Evolutionary conservation across 2,797 vertebrate genomes (phyloP).

Genomic region (Petrocephalus sullivani): DNA sequence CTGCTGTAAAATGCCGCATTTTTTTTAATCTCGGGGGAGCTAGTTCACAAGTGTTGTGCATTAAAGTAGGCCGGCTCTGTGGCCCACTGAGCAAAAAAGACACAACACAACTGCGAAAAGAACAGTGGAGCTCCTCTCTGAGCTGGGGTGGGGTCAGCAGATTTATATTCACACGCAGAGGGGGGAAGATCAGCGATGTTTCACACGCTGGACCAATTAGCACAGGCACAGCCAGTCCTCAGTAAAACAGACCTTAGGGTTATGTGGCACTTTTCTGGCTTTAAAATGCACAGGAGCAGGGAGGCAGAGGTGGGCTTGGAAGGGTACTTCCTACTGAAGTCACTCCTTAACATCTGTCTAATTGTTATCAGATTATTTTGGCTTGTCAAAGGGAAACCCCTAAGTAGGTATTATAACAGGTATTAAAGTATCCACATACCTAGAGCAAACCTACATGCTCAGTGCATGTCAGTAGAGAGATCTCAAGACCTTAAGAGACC

Average conservation of each 20-base stretch:
- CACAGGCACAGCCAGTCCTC: background rate
- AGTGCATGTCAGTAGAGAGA: background rate
- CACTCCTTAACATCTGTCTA: background rate
- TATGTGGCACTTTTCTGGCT: background rate
- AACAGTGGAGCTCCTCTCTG: background rate
- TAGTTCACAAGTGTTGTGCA: constrained; percentile 40
- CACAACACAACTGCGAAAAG: background rate
- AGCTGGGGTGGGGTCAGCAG: background rate
- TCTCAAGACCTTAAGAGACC: background rate
- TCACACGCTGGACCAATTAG: background rate
- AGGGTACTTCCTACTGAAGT: background rate
- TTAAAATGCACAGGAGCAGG: background rate
- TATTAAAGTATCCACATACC: background rate
- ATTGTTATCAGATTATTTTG: background rate
- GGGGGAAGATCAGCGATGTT: background rate
- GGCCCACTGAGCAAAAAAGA: constrained; percentile 33
- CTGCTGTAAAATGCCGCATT: constrained; percentile 46
- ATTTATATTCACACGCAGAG: background rate
- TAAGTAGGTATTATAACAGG: background rate
- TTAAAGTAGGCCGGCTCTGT: constrained; percentile 30
- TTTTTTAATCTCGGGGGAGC: constrained; percentile 27
- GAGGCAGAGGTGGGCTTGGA: background rate
- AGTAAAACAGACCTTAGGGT: background rate
- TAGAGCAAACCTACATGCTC: background rate
- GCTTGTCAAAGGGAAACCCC: background rate